A percentile compares a stretch with the other conserved stretches of the same genome.
Evolutionary conservation across 2,113 vertebrate genomes (phyloP).

Genomic region (Anguilla japonica): DNA sequence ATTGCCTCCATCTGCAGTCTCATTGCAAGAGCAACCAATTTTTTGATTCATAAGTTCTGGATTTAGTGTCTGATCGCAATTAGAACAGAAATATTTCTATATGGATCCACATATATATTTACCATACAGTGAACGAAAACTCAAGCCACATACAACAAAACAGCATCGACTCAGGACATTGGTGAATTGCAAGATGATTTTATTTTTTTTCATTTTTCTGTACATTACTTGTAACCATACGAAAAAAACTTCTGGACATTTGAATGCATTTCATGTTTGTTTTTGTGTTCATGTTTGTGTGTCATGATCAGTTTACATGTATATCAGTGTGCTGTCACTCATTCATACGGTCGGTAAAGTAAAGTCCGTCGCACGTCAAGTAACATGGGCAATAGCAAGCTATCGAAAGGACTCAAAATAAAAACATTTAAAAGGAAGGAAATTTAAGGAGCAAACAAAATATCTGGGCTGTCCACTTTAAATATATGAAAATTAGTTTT

Average conservation of each 20-base stretch:
- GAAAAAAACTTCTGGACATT: constrained; percentile 48
- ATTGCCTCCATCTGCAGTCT: neutral
- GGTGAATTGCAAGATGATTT: constrained; percentile 64
- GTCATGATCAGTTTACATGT: constrained; percentile 70
- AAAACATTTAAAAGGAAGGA: constrained; percentile 62
- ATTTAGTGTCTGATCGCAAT: neutral
- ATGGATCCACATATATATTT: too few species aligned
- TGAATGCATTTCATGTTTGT: constrained; percentile 56
- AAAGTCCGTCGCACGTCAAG: constrained; percentile 75
- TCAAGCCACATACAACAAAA: neutral
- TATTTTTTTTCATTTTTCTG: constrained; percentile 56
- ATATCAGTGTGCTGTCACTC: constrained; percentile 67
- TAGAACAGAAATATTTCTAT: neutral
- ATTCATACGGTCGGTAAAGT: constrained; percentile 80
- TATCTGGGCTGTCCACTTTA: constrained; percentile 60
- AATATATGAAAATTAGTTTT: constrained; percentile 60
- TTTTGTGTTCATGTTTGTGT: constrained; percentile 64
- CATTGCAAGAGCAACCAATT: neutral
- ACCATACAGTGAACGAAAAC: neutral
- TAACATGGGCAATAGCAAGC: constrained; percentile 63
- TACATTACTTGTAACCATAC: constrained; percentile 68
- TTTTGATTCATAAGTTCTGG: neutral
- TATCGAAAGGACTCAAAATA: constrained; percentile 65
- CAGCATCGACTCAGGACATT: constrained; percentile 2
- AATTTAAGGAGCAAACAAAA: constrained; percentile 63